Evolutionary conservation across 2,797 vertebrate genomes (phyloP), one percentile per base, ranked within the genome.

Genomic region (Galaxias olidus): DNA sequence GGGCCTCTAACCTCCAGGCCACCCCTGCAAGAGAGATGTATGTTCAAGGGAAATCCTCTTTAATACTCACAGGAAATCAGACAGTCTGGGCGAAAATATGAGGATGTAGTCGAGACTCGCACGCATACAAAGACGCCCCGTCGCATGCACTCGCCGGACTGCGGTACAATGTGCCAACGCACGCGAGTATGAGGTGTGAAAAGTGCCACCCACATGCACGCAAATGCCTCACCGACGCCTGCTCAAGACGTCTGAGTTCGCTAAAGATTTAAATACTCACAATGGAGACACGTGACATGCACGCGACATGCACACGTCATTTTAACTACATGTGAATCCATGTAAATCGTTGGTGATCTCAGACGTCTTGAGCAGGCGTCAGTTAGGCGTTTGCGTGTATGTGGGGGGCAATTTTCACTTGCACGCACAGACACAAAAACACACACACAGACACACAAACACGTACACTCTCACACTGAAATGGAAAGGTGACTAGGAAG

Each of bases 31-130:
- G 63, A 81, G 73, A 83, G 65, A 78, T 73, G 67, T 74, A 76
- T 74, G 69, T 72, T 71, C 66, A 78, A 61, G 48, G 81, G 84
- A 87, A 83, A 86, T 86, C 77, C 81, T 84, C 68, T 72, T 62
- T 63, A 80, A 78, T 73, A 69, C 61, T 48, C 57, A 66, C n/a
- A 47, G 72, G 69, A 79, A 73, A 77, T 79, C 56, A 74, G 61
- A 69, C 62, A 11, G 17, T 62, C 66, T 72, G 64, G 55, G 54
- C 11, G 9, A 30, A 40, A 56, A 17, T 47, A 55, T 17, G 51
- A 70, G 59, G 12, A 30, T 67, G 6, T 49, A 12, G 18, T 30
- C n/a, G 18, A 18, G 7, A 18, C 8, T 59, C 44, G 12, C 42
- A 46, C 57, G 18, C 44, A 49, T 8, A 49, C 46, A 20, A 1